Conservation (phyloP, 1,140 invertebrate genomes). For the Delia radicum region DNA sequence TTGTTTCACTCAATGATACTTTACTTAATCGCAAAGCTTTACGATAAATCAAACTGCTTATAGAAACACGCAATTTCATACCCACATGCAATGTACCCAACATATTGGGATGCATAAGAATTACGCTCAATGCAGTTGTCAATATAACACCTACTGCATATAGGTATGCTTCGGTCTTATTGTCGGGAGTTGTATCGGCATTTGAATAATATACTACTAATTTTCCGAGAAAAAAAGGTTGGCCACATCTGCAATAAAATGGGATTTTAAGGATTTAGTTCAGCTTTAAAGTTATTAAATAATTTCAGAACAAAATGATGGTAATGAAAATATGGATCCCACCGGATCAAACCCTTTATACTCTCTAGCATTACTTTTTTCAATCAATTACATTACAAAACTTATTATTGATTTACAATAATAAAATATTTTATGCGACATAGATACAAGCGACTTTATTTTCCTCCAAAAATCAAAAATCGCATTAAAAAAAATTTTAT, state of each 20-base stretch:
- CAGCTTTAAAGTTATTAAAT: too few relatives aligned
- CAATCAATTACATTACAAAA: too few relatives aligned
- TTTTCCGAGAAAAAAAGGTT: slow-evolving; percentile 42
- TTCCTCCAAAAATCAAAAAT: too few relatives aligned
- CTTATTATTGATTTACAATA: too few relatives aligned
- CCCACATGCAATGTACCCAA: slow-evolving; percentile 59
- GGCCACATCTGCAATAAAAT: slow-evolving; percentile 44
- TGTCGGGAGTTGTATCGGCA: not conserved
- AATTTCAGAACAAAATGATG: too few relatives aligned
- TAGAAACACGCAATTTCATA: slow-evolving; percentile 56
- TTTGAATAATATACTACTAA: slow-evolving; percentile 45
- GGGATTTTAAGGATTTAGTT: not conserved
- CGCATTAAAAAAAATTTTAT: too few relatives aligned
- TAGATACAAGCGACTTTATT: too few relatives aligned
- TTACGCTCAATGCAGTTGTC: slow-evolving; percentile 58
- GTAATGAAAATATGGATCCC: too few relatives aligned
- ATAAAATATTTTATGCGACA: too few relatives aligned
- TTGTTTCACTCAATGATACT: slow-evolving; percentile 72
- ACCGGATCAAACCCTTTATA: too few relatives aligned
- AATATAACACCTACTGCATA: slow-evolving; percentile 64
- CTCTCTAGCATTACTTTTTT: too few relatives aligned
- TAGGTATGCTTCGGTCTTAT: slow-evolving; percentile 57
- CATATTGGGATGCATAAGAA: slow-evolving; percentile 64
- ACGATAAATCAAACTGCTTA: slow-evolving; percentile 69
- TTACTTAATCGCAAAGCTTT: slow-evolving; percentile 65